Evolutionary conservation across 2,888 invertebrate species (phyloP), one percentile per base, ranked within the genome.

Genomic region (Argyresthia goedartella): DNA sequence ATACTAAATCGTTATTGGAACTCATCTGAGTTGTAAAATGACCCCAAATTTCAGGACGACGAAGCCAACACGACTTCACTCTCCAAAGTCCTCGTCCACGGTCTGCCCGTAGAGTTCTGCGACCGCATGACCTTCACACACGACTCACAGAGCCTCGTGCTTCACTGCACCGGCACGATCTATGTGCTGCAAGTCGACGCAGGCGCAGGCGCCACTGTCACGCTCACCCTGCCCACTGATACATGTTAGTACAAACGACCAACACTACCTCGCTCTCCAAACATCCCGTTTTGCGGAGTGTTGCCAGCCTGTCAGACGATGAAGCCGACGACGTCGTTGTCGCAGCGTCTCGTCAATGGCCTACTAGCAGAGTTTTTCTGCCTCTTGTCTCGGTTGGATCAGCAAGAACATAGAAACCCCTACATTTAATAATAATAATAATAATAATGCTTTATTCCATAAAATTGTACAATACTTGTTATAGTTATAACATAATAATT

Each of bases 101-200:
- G 80, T 0, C 51, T 79, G 8, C 60, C 65, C 0, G 51, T 61
- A 0, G 58, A 65, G 0, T 45, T 52, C 34, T 82, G 78, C 53
- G 73, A 76, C 35, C 74, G 71, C 7, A 62, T 73, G 15, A 67
- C 68, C 0, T 84, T 84, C 55, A 66, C 71, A 0, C 68, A 68
- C 0, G 84, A 85, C 61, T 78, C 84, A 0, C 59, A 61, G 1
- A 60, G 59, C 1, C 60, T 81, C 69, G 61, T 73, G 14, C 66
- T 65, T 0, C 72, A 75, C 52, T 53, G 62, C 3, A 62, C 59
- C 0, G 73, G 71, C n/a, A 62, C 60, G 1, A 39, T 84, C 16
- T 62, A 67, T 14, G 66, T 79, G 4, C 53, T 84, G 33, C 76
- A 79, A 54, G 70, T 84, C 0, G 84, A 86, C 55, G 62, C 76